Evolutionary conservation across 2,797 vertebrate genomes (phyloP).

Genomic region (Schizothorax lantsangensis): DNA sequence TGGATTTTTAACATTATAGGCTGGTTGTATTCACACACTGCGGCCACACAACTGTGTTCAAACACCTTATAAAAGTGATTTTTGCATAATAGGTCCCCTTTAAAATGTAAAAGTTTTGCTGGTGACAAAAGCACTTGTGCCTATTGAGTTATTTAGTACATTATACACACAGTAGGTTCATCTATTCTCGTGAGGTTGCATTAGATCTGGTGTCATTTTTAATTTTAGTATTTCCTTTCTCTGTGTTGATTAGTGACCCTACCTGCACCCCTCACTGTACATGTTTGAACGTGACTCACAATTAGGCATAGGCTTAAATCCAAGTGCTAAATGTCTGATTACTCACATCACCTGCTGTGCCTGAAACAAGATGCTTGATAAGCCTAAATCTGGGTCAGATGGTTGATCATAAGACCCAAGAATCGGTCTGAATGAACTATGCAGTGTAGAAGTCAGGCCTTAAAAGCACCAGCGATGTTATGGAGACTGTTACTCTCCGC

Average conservation of each 20-base stretch:
- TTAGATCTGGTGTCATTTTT: not conserved
- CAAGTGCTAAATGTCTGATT: constrained; percentile 25
- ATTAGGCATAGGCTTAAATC: not conserved
- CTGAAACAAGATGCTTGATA: constrained; percentile 17
- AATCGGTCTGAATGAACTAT: not conserved
- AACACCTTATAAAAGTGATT: too few species aligned
- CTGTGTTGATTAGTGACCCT: not conserved
- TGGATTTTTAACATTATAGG: too few species aligned
- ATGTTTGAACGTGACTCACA: constrained; percentile 26
- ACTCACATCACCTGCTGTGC: constrained; percentile 16
- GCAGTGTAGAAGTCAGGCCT: not conserved
- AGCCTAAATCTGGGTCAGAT: not conserved
- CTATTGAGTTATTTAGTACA: not conserved
- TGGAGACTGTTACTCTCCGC: not conserved
- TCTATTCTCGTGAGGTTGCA: not conserved
- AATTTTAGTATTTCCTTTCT: not conserved
- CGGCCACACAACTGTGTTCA: too few species aligned
- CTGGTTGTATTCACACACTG: too few species aligned
- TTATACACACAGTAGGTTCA: not conserved
- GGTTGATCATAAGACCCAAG: not conserved
- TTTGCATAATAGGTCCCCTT: too few species aligned
- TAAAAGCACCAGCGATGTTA: not conserved
- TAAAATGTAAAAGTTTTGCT: too few species aligned
- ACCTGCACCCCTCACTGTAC: not conserved
- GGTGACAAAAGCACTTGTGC: not conserved